Evolutionary conservation across 2,113 vertebrate species (phyloP).

Genomic region (Gulo gulo): DNA sequence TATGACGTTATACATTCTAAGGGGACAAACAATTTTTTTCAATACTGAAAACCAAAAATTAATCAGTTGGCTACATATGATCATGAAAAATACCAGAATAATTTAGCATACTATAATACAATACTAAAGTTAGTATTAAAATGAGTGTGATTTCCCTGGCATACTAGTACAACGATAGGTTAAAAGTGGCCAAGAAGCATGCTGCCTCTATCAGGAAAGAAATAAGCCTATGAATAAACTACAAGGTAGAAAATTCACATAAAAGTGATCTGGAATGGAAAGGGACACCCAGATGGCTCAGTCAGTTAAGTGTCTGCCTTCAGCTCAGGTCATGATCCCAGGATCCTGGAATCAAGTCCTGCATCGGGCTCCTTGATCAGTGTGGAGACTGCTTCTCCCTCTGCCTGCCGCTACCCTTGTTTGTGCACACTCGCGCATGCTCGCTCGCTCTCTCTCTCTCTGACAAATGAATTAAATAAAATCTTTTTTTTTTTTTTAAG

Average conservation of each 20-base stretch:
- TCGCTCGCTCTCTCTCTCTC: no score
- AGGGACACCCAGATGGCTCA: not conserved
- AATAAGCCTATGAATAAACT: conserved; percentile 33
- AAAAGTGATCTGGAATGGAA: conserved; percentile 31
- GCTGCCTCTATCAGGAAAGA: conserved; percentile 16
- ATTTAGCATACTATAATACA: not conserved
- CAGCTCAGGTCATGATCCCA: not conserved
- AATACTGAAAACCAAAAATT: conserved; percentile 43
- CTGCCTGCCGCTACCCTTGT: not conserved
- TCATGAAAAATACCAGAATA: conserved; percentile 37
- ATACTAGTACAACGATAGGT: not conserved
- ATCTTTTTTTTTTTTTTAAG: no score
- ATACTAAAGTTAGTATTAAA: conserved; percentile 51
- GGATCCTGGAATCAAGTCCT: not conserved
- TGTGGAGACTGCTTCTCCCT: not conserved
- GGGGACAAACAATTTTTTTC: not conserved
- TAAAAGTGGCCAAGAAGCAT: conserved; percentile 26
- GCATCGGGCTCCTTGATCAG: not conserved
- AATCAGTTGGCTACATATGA: conserved; percentile 14
- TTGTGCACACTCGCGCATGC: not conserved
- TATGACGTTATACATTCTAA: conserved; percentile 36
- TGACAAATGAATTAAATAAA: no score
- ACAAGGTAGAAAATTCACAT: conserved; percentile 24
- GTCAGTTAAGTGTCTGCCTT: not conserved
- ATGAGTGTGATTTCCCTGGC: not conserved